These are phyloP conservation scores for Megaceryle alcyon DNA, from an alignment of 2,797 vertebrate genomes.

Conservation along the genomic window DNA sequence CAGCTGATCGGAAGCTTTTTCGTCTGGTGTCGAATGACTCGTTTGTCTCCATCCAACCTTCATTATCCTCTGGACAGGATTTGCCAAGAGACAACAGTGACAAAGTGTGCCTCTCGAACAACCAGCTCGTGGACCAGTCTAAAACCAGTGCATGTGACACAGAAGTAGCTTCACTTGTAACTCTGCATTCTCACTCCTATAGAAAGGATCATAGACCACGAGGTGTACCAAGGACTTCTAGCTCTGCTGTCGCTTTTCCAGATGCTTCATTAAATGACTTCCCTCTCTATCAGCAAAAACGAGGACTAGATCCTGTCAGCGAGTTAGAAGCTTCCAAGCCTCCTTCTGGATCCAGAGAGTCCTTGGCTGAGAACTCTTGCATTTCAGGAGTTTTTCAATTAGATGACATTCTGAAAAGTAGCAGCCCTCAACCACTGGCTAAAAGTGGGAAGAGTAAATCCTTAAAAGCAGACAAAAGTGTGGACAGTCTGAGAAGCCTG, in stretches of 20 bases:
- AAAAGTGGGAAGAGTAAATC: constrained; percentile 81
- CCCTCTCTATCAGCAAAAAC: constrained; percentile 89
- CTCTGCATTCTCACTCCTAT: constrained; percentile 91
- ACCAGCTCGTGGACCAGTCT: constrained; percentile 89
- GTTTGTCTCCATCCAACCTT: constrained; percentile 97
- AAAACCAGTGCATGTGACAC: constrained; percentile 87
- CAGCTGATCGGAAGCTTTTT: constrained; percentile 93
- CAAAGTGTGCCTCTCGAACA: constrained; percentile 82
- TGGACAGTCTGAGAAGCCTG: constrained; percentile 93
- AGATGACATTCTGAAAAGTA: constrained; percentile 80
- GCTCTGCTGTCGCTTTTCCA: constrained; percentile 96
- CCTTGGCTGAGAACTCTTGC: constrained; percentile 82
- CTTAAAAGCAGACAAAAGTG: constrained; percentile 87
- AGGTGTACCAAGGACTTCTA: constrained; percentile 95
- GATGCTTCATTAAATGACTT: constrained; percentile 93
- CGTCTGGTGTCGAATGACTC: constrained; percentile 96
- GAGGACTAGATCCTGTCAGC: constrained; percentile 94
- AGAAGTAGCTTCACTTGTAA: constrained; percentile 86
- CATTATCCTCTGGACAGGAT: constrained; percentile 92
- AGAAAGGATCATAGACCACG: constrained; percentile 95
- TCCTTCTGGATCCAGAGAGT: constrained; percentile 81
- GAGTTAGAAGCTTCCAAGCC: constrained; percentile 92
- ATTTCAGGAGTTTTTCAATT: constrained; percentile 90
- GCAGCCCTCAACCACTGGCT: constrained; percentile 75
- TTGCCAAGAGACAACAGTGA: constrained; percentile 85